A percentile compares a stretch with the other conserved stretches of the same genome.
These are phyloP conservation scores for Oscheius sp. DNA, from an alignment of 2,888 invertebrate species.

Conservation along the genomic window DNA sequence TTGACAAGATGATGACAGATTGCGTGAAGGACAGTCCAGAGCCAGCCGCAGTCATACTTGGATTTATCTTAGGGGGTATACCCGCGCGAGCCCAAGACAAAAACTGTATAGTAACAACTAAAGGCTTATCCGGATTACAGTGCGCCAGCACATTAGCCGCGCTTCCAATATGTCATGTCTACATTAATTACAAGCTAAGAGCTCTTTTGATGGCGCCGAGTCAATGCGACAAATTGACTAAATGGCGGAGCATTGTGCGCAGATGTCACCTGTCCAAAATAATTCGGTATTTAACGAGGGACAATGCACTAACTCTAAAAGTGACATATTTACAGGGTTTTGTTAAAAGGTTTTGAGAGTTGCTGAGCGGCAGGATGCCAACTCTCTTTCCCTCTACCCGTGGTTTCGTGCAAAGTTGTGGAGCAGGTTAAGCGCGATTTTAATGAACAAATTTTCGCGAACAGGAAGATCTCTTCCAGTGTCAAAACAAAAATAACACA, in stretches of 20 bases:
- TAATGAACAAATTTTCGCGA: too few species aligned
- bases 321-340: too few species aligned
- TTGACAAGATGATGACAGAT: constrained; percentile 33
- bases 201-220: constrained; percentile 33
- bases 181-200: constrained; percentile 35
- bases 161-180: constrained; percentile 37
- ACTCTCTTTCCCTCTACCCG: too few species aligned
- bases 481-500: too few species aligned
- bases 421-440: too few species aligned
- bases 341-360: too few species aligned
- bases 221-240: constrained; percentile 38
- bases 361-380: too few species aligned
- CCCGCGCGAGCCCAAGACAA: constrained; percentile 1
- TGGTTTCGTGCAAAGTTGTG: too few species aligned
- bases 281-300: constrained; percentile 6
- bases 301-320: too few species aligned
- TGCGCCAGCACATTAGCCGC: constrained; percentile 23
- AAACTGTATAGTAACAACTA: neutral
- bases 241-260: constrained; percentile 28
- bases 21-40: constrained; percentile 29
- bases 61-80: neutral
- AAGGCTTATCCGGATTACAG: constrained; percentile 32
- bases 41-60: constrained; percentile 17
- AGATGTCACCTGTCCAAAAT: constrained; percentile 18
- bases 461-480: too few species aligned